phyloP scores from a whole-genome alignment of 2,797 vertebrate species.

The Coluber constrictor region DNA sequence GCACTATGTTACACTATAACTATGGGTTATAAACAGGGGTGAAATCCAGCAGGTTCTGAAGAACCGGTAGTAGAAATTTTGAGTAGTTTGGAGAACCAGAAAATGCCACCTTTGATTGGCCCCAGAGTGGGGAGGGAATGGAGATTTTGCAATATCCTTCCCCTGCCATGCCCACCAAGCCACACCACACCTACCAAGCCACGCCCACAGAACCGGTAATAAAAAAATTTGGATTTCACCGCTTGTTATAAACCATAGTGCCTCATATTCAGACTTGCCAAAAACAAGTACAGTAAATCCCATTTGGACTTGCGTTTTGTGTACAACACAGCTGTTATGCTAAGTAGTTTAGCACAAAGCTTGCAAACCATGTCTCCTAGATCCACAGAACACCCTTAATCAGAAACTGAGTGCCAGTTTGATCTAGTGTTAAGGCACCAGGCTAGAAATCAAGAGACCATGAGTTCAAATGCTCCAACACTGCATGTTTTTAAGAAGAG shows the following conservation, averaged over 20 bases:
- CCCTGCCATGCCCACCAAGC: too few relatives aligned
- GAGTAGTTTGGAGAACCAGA: too few relatives aligned
- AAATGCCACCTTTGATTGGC: too few relatives aligned
- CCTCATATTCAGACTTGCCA: background rate
- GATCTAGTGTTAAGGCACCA: background rate
- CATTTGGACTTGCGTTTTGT: background rate
- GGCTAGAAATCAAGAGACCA: background rate
- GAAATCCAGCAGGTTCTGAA: too few relatives aligned
- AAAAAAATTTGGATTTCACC: too few relatives aligned
- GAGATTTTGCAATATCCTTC: too few relatives aligned
- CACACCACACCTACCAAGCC: too few relatives aligned
- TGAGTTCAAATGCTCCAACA: background rate
- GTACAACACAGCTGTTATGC: background rate
- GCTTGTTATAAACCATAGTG: background rate
- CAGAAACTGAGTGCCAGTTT: background rate
- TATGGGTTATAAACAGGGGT: too few relatives aligned
- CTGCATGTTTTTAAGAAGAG: too few relatives aligned
- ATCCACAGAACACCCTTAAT: background rate
- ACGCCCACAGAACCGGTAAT: too few relatives aligned
- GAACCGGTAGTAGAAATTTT: too few relatives aligned
- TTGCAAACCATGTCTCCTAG: background rate
- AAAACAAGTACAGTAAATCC: background rate
- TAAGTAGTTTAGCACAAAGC: background rate
- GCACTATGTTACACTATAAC: background rate
- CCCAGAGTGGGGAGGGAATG: too few relatives aligned